Base-by-base conservation (phyloP, 2,888 invertebrate genomes). In the Bursaphelenchus okinawaensis region DNA sequence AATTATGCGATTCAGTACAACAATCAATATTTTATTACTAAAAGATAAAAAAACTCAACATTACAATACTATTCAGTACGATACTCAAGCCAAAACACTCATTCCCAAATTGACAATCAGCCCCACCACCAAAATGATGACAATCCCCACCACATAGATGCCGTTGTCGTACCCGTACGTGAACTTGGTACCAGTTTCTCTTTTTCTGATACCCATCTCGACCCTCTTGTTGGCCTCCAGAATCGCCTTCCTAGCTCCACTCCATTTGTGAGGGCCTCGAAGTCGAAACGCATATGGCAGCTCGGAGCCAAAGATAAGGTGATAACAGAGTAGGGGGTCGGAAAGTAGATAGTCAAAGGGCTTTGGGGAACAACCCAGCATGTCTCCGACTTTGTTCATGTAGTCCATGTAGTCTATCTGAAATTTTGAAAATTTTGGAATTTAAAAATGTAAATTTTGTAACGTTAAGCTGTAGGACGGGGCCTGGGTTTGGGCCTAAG, bases 381-480 rank as follows among this genome's bases (percentile, higher is more conserved):
- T 31, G 28, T 74, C 73, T 4, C 84, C 84, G 57, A 85, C 61
- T 62, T 84, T 83, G 68, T 85, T 85, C 84, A 85, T 84, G 69
- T 81, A 84, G 6, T 66, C 40, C 19, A 68, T 62, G 56, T 73
- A 77, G 62, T 84, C 83, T 8, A 71, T 72, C 69, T 84, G 82
- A n/a, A 84, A 52, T 50, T 27, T 50, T 57, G n/a, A n/a, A n/a
- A n/a, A n/a, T n/a, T n/a, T n/a, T n/a, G n/a, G n/a, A n/a, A n/a
- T n/a, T n/a, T n/a, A n/a, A n/a, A n/a, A n/a, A n/a, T n/a, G n/a
- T n/a, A n/a, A 9, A 16, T 8, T 50, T 57, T 27, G 9, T 57
- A 9, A 12, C 19, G 55, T 54, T 54, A 54, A 12, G n/a, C n/a
- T n/a, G n/a, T n/a, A n/a, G n/a, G n/a, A n/a, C n/a, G n/a, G n/a